Conservation (phyloP, 2,888 invertebrate species). For the Flexamia atlantica region DNA sequence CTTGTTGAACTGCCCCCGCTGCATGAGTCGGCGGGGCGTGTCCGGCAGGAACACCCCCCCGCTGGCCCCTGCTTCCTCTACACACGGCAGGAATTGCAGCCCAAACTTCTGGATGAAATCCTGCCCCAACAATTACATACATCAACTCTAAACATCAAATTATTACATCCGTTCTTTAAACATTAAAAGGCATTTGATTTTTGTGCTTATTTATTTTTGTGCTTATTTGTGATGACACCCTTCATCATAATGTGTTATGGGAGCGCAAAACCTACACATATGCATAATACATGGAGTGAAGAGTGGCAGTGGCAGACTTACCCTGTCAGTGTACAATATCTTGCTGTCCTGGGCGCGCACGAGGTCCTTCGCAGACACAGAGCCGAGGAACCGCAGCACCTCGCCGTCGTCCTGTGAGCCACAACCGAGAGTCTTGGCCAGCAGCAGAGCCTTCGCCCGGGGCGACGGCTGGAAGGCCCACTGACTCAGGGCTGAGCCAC, state of each 20-base stretch:
- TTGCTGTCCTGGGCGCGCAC: constrained; percentile 58
- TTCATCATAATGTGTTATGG: too few species aligned
- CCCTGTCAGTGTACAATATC: constrained; percentile 53
- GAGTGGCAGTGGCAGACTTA: too few species aligned
- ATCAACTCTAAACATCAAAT: too few species aligned
- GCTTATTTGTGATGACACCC: too few species aligned
- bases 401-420: constrained; percentile 61
- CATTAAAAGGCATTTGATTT: too few species aligned
- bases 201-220: too few species aligned
- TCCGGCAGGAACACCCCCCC: constrained; percentile 1
- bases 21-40: constrained; percentile 18
- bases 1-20: constrained; percentile 23
- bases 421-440: constrained; percentile 66
- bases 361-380: constrained; percentile 64
- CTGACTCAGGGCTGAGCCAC: constrained; percentile 42
- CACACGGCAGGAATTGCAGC: constrained; percentile 21
- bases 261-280: too few species aligned
- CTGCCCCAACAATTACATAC: too few species aligned
- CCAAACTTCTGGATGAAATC: constrained; percentile 19
- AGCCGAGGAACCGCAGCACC: constrained; percentile 67
- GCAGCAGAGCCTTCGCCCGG: not conserved
- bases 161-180: too few species aligned
- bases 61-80: constrained; percentile 4
- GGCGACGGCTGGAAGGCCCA: constrained; percentile 54
- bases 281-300: too few species aligned